Conservation (phyloP, 1,140 invertebrate genomes). For the Whitmania pigra region DNA sequence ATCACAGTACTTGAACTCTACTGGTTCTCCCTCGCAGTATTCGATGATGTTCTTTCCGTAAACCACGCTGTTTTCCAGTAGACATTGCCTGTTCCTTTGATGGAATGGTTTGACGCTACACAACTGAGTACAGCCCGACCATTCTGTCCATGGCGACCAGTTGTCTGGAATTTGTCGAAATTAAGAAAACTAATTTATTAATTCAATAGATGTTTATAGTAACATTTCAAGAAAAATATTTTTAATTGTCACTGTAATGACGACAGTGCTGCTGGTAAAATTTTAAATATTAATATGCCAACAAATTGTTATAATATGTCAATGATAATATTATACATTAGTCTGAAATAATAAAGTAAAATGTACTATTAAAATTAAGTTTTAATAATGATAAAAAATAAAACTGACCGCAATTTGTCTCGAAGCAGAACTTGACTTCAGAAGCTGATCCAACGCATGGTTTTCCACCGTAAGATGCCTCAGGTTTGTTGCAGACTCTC, state of each 20-base stretch:
- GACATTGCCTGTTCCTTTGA: background rate
- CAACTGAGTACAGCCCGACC: constrained; percentile 1
- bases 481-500: constrained; percentile 26
- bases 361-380: too few relatives aligned
- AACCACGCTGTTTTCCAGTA: constrained; percentile 1
- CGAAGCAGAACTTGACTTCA: constrained; percentile 8
- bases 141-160: constrained; percentile 14
- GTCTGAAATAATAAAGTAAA: too few relatives aligned
- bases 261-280: too few relatives aligned
- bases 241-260: too few relatives aligned
- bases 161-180: background rate
- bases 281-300: too few relatives aligned
- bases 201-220: too few relatives aligned
- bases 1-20: constrained; percentile 4
- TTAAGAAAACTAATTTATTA: too few relatives aligned
- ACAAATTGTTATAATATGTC: too few relatives aligned
- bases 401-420: background rate
- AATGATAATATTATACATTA: too few relatives aligned
- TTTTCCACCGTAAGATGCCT: constrained; percentile 61
- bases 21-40: constrained; percentile 16
- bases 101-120: constrained; percentile 9
- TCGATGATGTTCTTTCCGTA: constrained; percentile 15
- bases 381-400: background rate
- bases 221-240: too few relatives aligned
- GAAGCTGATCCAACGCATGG: constrained; percentile 36